Evolutionary conservation across 1,140 invertebrate genomes (phyloP).

Genomic region (Plodia interpunctella): DNA sequence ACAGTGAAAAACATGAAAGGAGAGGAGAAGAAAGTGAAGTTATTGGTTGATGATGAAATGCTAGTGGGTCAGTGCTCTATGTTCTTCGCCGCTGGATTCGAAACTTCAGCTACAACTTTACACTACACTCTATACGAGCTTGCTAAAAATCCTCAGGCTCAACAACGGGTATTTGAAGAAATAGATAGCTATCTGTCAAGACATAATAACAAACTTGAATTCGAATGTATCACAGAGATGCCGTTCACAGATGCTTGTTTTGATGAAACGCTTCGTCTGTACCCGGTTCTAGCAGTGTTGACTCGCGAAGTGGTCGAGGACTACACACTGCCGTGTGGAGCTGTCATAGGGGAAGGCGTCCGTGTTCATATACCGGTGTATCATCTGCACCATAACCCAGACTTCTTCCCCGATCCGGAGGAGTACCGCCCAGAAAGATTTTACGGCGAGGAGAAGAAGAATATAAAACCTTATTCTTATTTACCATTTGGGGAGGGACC

Average conservation of each 20-base stretch:
- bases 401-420: conserved; percentile 60
- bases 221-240: conserved; percentile 48
- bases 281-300: conserved; percentile 77
- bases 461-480: conserved; percentile 42
- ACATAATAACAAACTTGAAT: conserved; percentile 15
- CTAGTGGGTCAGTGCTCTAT: conserved; percentile 46
- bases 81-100: conserved; percentile 76
- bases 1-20: conserved; percentile 7
- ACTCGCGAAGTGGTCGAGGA: conserved; percentile 50
- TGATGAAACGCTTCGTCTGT: conserved; percentile 79
- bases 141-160: conserved; percentile 67
- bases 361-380: conserved; percentile 75
- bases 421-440: conserved; percentile 75
- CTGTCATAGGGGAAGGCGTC: conserved; percentile 49
- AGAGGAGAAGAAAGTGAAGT: conserved; percentile 15
- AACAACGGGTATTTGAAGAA: conserved; percentile 68
- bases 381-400: conserved; percentile 73
- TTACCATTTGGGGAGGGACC: conserved; percentile 62
- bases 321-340: conserved; percentile 59
- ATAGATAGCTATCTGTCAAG: conserved; percentile 36
- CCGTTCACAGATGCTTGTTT: conserved; percentile 80
- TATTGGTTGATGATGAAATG: conserved; percentile 28
- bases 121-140: conserved; percentile 60
- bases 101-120: conserved; percentile 73
- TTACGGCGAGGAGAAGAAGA: conserved; percentile 38